A percentile compares a stretch with the other conserved stretches of the same genome.
Conservation (phyloP, 1,140 invertebrate genomes). For the Neodiprion fabricii region DNA sequence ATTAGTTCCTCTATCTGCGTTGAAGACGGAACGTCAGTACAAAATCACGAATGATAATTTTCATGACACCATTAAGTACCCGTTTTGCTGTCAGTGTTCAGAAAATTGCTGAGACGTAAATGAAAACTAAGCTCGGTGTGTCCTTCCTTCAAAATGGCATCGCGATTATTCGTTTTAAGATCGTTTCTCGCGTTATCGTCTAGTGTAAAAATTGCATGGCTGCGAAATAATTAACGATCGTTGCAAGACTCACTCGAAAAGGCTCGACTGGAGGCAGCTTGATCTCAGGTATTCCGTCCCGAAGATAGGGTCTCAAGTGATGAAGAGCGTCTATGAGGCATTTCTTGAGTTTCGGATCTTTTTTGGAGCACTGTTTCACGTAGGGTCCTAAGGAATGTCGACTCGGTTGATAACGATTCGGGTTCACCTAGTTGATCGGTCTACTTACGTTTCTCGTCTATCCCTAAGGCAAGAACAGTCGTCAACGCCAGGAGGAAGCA, state of each 20-base stretch:
- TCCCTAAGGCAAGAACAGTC: neutral
- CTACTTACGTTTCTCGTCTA: constrained; percentile 4
- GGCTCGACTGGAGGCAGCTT: constrained; percentile 74
- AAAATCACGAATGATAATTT: neutral
- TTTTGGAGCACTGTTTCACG: constrained; percentile 71
- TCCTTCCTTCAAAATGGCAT: no score
- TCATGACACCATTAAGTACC: neutral
- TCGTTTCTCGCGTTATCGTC: no score
- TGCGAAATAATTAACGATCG: no score
- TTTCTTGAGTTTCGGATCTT: constrained; percentile 68
- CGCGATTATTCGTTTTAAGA: no score
- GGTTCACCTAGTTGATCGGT: no score
- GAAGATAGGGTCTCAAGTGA: constrained; percentile 70
- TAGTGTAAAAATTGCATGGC: no score
- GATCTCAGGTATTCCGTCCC: constrained; percentile 73
- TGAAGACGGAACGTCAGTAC: no score
- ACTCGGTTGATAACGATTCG: no score
- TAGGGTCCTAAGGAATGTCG: constrained; percentile 49
- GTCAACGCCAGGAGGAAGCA: neutral
- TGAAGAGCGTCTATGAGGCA: constrained; percentile 69
- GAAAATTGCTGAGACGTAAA: no score
- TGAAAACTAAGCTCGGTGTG: no score
- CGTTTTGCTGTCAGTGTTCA: neutral
- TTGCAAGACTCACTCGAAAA: constrained; percentile 60
- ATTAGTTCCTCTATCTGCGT: constrained; percentile 71